phyloP scores from a whole-genome alignment of 2,113 vertebrate genomes.

The Amblyopsis rosae region DNA sequence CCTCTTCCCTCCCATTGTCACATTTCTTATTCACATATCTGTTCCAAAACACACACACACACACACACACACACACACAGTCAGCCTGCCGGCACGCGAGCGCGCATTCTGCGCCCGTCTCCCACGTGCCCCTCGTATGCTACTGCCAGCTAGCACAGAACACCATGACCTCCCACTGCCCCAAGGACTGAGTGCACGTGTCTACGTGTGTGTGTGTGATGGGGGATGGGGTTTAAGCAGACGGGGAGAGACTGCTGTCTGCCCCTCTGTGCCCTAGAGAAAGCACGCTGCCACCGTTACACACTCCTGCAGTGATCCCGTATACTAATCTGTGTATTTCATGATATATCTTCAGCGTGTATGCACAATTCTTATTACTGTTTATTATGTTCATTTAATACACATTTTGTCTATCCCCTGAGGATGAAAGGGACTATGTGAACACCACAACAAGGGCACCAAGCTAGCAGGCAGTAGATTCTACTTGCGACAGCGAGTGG shows the following conservation, averaged over 20 bases:
- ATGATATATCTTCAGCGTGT: constrained; percentile 11
- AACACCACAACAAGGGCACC: neutral
- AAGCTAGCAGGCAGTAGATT: neutral
- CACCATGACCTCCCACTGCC: constrained; percentile 65
- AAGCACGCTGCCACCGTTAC: constrained; percentile 38
- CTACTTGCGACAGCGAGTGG: constrained; percentile 1
- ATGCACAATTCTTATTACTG: neutral
- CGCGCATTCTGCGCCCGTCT: constrained; percentile 27
- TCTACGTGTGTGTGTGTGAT: constrained; percentile 33
- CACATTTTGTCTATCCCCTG: neutral
- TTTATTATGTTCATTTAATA: neutral
- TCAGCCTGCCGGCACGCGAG: neutral
- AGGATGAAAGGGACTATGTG: constrained; percentile 11
- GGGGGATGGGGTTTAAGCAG: constrained; percentile 64
- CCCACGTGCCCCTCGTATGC: constrained; percentile 46
- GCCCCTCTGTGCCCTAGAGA: constrained; percentile 51
- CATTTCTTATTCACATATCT: constrained; percentile 43
- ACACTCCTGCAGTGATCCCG: constrained; percentile 25
- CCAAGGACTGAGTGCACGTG: constrained; percentile 38
- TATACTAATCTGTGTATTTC: no score
- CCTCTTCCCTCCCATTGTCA: constrained; percentile 24
- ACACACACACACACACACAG: neutral
- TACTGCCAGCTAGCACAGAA: constrained; percentile 55
- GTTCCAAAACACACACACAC: neutral
- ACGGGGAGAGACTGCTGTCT: constrained; percentile 61